phyloP scores from a whole-genome alignment of 2,888 invertebrate genomes.

The Orchesellides sinensis region DNA sequence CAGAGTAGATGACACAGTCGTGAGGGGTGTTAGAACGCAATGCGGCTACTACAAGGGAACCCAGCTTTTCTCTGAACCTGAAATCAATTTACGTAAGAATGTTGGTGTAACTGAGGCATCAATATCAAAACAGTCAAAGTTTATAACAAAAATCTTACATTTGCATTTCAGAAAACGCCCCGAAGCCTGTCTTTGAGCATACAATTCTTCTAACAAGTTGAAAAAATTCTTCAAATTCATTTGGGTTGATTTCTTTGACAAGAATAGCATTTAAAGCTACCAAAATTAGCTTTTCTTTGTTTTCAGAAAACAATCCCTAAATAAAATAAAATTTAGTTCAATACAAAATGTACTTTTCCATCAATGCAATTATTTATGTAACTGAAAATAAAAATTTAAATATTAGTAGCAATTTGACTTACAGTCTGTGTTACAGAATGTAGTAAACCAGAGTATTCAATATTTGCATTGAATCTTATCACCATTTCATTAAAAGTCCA shows the following conservation, averaged over 20 bases:
- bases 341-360: neutral
- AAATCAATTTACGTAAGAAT: too few relatives aligned
- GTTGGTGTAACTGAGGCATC: too few relatives aligned
- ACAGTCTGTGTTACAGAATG: constrained; percentile 98
- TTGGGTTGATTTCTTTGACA: constrained; percentile 81
- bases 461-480: constrained; percentile 96
- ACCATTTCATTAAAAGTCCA: constrained; percentile 88
- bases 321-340: constrained; percentile 74
- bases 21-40: constrained; percentile 86
- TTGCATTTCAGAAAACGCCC: constrained; percentile 92
- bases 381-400: neutral
- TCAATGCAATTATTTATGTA: neutral
- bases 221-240: constrained; percentile 94
- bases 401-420: constrained; percentile 77
- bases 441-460: constrained; percentile 97
- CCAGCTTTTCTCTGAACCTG: constrained; percentile 93
- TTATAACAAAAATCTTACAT: constrained; percentile 81
- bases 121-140: too few relatives aligned
- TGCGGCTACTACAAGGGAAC: constrained; percentile 93
- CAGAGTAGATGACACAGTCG: constrained; percentile 95
- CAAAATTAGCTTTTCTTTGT: constrained; percentile 97
- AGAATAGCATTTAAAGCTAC: constrained; percentile 92
- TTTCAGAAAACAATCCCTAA: constrained; percentile 97
- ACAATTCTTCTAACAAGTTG: constrained; percentile 94
- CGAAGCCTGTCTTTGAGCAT: constrained; percentile 98